These are phyloP conservation scores for Sisyra terminalis DNA, from an alignment of 2,888 invertebrate species.

Conservation along the genomic window DNA sequence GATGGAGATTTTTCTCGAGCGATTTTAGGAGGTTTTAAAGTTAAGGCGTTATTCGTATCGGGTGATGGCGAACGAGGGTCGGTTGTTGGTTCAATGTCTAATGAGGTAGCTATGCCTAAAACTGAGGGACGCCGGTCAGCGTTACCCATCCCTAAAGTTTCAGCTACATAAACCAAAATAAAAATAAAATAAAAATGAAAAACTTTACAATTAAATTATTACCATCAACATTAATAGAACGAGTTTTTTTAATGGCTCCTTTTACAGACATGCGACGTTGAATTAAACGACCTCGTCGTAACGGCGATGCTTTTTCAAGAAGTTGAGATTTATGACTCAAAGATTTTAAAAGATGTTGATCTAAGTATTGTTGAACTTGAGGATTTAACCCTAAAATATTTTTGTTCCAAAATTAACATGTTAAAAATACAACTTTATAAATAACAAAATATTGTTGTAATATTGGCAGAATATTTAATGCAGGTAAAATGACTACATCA, in stretches of 20 bases:
- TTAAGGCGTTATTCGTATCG: slow-evolving; percentile 20
- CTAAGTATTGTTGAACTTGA: slow-evolving; percentile 73
- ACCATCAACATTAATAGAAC: slow-evolving; percentile 86
- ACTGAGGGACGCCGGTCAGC: slow-evolving; percentile 40
- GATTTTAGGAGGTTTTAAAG: slow-evolving; percentile 1
- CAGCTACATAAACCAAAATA: slow-evolving; percentile 34
- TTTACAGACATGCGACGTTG: slow-evolving; percentile 71
- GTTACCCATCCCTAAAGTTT: slow-evolving; percentile 52
- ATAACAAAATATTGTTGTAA: too few species aligned
- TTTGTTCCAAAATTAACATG: too few species aligned
- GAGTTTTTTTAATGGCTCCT: slow-evolving; percentile 85
- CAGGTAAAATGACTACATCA: too few species aligned
- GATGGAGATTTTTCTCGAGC: slow-evolving; percentile 9
- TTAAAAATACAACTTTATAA: too few species aligned
- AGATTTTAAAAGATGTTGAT: slow-evolving; percentile 68
- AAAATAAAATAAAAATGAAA: not conserved
- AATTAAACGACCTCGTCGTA: slow-evolving; percentile 35
- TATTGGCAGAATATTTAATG: too few species aligned
- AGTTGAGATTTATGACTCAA: slow-evolving; percentile 56
- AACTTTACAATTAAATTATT: slow-evolving; percentile 24
- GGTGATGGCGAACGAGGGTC: slow-evolving; percentile 29
- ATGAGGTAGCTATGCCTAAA: slow-evolving; percentile 26
- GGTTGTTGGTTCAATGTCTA: slow-evolving; percentile 25
- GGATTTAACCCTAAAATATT: slow-evolving; percentile 46
- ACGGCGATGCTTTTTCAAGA: slow-evolving; percentile 36